These are phyloP conservation scores for Halichoerus grypus DNA, from an alignment of 2,113 vertebrate genomes.

Conservation along the genomic window DNA sequence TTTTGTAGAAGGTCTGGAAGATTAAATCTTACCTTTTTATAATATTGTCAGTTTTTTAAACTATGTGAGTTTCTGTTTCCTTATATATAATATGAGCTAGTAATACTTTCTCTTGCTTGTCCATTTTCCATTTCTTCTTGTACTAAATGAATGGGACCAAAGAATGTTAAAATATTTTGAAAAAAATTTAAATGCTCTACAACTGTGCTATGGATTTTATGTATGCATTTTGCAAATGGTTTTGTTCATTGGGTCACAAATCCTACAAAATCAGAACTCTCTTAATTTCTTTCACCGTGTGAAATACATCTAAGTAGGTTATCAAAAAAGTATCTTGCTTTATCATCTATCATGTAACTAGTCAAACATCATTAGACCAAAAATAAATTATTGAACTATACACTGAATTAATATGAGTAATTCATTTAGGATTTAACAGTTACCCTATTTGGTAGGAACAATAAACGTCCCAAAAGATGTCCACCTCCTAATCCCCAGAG, in stretches of 20 bases:
- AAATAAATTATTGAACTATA: neutral
- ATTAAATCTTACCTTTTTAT: constrained; percentile 1
- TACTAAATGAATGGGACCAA: neutral
- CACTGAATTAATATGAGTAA: neutral
- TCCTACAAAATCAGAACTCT: neutral
- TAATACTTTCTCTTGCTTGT: neutral
- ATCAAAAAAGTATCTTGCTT: neutral
- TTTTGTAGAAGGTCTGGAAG: constrained; percentile 23
- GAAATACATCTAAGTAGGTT: neutral
- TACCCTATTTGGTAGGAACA: neutral
- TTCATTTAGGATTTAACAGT: neutral
- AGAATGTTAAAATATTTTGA: neutral
- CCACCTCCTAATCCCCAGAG: neutral
- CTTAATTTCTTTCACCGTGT: neutral
- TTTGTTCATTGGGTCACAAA: neutral
- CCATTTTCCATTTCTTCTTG: neutral
- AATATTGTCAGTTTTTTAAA: neutral
- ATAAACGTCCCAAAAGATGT: neutral
- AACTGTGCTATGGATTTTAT: neutral
- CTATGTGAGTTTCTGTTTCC: neutral
- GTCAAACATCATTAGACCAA: neutral
- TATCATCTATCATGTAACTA: neutral
- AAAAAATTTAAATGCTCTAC: neutral
- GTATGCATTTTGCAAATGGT: neutral
- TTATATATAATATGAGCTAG: neutral